These are phyloP conservation scores for Arbacia lixula DNA, from an alignment of 53 echinoderm and acorn worm genomes.

Conservation along the genomic window DNA sequence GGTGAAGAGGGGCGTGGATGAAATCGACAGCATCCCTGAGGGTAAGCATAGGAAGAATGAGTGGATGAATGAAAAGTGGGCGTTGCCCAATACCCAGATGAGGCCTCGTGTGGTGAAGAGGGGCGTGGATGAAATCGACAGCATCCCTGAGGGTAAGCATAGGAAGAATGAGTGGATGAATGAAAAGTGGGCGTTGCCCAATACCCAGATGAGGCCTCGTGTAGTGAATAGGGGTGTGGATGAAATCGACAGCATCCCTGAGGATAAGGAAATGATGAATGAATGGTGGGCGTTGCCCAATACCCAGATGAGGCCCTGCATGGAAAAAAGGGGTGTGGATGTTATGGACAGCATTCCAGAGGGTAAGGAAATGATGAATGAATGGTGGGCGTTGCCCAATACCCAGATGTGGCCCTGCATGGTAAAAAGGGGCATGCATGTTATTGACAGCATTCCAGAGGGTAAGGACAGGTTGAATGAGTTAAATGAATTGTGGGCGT, in stretches of 20 bases:
- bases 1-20: slow-evolving; percentile 92
- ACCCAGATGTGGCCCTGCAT: slow-evolving; percentile 91
- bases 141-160: slow-evolving; percentile 80
- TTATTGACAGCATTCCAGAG: slow-evolving; percentile 72
- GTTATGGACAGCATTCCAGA: slow-evolving; percentile 75
- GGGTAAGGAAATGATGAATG: slow-evolving; percentile 83
- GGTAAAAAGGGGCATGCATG: slow-evolving; percentile 91
- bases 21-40: slow-evolving; percentile 73
- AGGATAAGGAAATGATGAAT: slow-evolving; percentile 81
- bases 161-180: too few species aligned
- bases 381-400: slow-evolving; percentile 84
- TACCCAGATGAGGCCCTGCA: slow-evolving; percentile 89
- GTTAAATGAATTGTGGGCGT: slow-evolving; percentile 84
- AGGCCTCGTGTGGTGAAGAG: slow-evolving; percentile 96
- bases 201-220: slow-evolving; percentile 91
- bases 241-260: slow-evolving; percentile 73
- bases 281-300: slow-evolving; percentile 86
- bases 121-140: slow-evolving; percentile 82
- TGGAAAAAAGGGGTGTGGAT: slow-evolving; percentile 92
- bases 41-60: too few species aligned
- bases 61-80: slow-evolving; percentile 89
- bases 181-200: slow-evolving; percentile 81
- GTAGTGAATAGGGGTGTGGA: slow-evolving; percentile 94
- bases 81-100: slow-evolving; percentile 82
- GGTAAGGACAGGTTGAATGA: too few species aligned